phyloP scores from a whole-genome alignment of 2,888 invertebrate species.

The Archips xylosteana region DNA sequence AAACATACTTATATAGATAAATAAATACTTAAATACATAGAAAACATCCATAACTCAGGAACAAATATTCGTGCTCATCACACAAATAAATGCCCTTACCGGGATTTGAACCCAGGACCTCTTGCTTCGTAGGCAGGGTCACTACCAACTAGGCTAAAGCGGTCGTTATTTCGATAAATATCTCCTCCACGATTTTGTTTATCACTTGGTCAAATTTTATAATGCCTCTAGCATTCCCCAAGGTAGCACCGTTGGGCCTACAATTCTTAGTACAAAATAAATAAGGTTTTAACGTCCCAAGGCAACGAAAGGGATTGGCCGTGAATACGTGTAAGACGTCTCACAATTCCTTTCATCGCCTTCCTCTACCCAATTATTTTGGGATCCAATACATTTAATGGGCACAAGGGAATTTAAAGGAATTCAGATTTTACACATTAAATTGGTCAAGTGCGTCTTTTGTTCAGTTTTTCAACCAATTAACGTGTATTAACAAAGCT shows the following conservation, averaged over 20 bases:
- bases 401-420: conserved; percentile 14
- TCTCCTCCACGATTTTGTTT: neutral
- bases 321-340: conserved; percentile 17
- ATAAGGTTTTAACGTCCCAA: conserved; percentile 12
- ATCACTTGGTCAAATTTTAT: neutral
- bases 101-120: too few relatives aligned
- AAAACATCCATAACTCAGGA: too few relatives aligned
- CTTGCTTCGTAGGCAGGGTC: too few relatives aligned
- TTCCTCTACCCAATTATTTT: conserved; percentile 34
- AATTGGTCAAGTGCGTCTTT: neutral
- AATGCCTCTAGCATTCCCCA: neutral
- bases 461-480: neutral
- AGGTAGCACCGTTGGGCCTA: neutral
- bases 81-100: too few relatives aligned
- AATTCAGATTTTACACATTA: conserved; percentile 14
- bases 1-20: too few relatives aligned
- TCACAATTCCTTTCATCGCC: conserved; percentile 27
- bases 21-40: too few relatives aligned
- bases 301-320: conserved; percentile 9
- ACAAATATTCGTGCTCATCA: too few relatives aligned
- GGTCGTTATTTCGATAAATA: too few relatives aligned
- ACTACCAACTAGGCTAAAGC: too few relatives aligned
- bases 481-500: neutral
- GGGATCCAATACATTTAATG: conserved; percentile 21
- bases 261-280: neutral